These are phyloP conservation scores for Diogma glabrata DNA, from an alignment of 2,888 invertebrate genomes.

Conservation along the genomic window DNA sequence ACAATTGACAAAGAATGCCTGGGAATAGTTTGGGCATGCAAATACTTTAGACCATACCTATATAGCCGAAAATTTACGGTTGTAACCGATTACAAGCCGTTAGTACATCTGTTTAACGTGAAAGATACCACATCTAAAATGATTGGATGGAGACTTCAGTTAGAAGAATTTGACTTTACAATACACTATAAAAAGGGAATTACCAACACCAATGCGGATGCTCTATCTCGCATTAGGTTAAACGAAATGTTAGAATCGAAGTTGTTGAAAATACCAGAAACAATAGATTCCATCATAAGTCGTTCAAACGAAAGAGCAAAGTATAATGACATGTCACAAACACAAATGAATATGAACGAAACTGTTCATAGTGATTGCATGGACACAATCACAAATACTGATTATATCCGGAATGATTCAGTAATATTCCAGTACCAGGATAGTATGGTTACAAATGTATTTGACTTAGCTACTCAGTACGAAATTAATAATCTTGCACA, in stretches of 20 bases:
- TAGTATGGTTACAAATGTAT: too few species aligned
- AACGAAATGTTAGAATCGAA: too few species aligned
- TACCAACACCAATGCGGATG: background rate
- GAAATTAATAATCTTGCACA: background rate
- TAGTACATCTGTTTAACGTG: slow-evolving; percentile 12
- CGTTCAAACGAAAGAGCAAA: background rate
- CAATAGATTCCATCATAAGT: background rate
- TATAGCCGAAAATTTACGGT: slow-evolving; percentile 21
- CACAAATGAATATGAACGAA: slow-evolving; percentile 1
- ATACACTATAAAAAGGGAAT: background rate
- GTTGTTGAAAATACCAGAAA: too few species aligned
- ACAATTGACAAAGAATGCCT: too few species aligned
- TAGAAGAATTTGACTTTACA: background rate
- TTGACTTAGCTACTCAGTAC: background rate
- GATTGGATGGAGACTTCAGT: background rate
- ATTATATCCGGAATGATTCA: background rate
- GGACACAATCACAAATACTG: slow-evolving; percentile 1
- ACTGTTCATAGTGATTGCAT: slow-evolving; percentile 2
- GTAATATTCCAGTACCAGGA: too few species aligned
- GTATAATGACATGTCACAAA: background rate
- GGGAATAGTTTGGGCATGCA: too few species aligned
- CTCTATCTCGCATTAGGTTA: background rate
- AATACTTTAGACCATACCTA: slow-evolving; percentile 23
- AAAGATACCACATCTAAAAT: slow-evolving; percentile 4
- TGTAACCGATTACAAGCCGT: slow-evolving; percentile 23